Conservation (phyloP, 2,113 vertebrate genomes). For the Patagioenas fasciata region DNA sequence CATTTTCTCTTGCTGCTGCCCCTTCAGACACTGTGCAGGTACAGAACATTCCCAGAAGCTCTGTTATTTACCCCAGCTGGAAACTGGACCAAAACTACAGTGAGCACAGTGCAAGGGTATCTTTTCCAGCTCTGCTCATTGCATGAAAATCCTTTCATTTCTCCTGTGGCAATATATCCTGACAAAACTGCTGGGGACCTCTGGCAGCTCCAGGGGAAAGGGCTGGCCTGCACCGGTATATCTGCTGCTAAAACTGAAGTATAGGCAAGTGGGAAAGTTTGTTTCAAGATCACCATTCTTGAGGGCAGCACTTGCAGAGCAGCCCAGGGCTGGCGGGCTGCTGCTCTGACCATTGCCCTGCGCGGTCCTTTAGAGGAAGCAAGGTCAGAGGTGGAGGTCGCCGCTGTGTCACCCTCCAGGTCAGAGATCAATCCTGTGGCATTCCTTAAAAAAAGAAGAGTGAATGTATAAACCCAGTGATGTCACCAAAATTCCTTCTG, state of each 20-base stretch:
- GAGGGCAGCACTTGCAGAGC: neutral
- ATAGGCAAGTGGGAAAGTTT: neutral
- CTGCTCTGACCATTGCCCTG: neutral
- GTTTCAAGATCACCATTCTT: neutral
- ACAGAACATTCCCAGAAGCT: neutral
- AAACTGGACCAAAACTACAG: neutral
- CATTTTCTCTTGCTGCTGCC: neutral
- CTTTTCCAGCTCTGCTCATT: neutral
- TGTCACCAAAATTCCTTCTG: neutral
- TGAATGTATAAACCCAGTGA: neutral
- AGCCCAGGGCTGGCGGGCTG: neutral
- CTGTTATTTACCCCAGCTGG: neutral
- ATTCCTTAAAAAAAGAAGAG: slow-evolving; percentile 16
- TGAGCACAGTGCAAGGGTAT: neutral
- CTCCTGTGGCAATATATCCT: neutral
- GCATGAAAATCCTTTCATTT: neutral
- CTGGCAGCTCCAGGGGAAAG: neutral
- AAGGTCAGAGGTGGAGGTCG: neutral
- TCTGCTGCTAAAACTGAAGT: neutral
- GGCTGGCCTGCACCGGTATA: neutral
- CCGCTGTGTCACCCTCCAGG: neutral
- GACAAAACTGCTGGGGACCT: rapidly evolving
- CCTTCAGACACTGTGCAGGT: rapidly evolving
- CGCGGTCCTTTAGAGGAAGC: neutral
- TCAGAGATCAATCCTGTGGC: slow-evolving; percentile 34